Evolutionary conservation across 2,797 vertebrate genomes (phyloP).

Genomic region (Nasua narica): DNA sequence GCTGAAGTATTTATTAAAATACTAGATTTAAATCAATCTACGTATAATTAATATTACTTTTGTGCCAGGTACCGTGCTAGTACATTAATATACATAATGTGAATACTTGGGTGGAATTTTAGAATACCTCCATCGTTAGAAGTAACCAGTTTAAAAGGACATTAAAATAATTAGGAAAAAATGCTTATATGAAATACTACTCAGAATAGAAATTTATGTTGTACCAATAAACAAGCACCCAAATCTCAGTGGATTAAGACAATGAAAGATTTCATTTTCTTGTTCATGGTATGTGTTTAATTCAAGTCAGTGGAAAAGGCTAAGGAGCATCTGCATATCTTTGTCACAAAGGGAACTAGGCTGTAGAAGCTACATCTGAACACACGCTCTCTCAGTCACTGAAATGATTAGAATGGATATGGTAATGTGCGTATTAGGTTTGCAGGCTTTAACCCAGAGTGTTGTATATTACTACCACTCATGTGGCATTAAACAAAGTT

Average conservation of each 20-base stretch:
- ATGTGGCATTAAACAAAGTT: not conserved
- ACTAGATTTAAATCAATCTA: not conserved
- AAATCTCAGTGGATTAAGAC: not conserved
- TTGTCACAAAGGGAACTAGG: not conserved
- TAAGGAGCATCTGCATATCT: not conserved
- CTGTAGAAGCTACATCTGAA: not conserved
- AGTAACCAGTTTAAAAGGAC: not conserved
- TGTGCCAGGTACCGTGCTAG: not conserved
- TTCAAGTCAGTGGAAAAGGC: not conserved
- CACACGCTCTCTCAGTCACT: not conserved
- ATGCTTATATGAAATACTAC: not conserved
- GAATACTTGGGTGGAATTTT: not conserved
- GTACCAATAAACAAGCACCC: not conserved
- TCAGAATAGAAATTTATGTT: not conserved
- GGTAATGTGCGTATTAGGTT: not conserved
- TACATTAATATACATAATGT: not conserved
- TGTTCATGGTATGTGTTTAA: not conserved
- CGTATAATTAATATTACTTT: not conserved
- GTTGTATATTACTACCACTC: not conserved
- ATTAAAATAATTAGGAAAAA: not conserved
- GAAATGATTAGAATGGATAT: not conserved
- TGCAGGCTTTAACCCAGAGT: not conserved
- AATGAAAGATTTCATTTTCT: not conserved
- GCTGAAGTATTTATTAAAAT: not conserved
- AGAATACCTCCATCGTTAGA: not conserved